Percentiles rank a stretch among this genome's conserved stretches.
These are phyloP conservation scores for Chymomyza amoena DNA, from an alignment of 2,888 invertebrate genomes.

Conservation along the genomic window DNA sequence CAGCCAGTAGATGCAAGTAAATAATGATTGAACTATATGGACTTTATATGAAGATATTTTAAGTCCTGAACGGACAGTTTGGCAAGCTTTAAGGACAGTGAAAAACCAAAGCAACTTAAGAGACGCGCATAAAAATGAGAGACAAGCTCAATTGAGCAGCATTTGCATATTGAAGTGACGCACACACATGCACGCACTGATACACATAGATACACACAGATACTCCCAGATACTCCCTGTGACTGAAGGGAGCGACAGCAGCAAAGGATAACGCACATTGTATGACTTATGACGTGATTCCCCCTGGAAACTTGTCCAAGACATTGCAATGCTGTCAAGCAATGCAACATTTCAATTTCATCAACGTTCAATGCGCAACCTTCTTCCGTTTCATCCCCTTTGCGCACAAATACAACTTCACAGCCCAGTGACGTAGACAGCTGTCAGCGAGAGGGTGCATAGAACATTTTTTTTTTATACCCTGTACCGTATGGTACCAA, in stretches of 20 bases:
- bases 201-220: conserved; percentile 1
- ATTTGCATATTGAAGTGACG: conserved; percentile 67
- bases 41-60: background rate
- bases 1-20: too few species aligned
- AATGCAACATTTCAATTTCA: conserved; percentile 38
- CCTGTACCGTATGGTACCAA: too few species aligned
- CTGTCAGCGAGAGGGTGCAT: background rate
- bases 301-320: background rate
- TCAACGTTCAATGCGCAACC: conserved; percentile 1
- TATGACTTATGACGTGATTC: conserved; percentile 59
- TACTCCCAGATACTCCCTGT: background rate
- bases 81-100: background rate
- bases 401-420: background rate
- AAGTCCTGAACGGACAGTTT: background rate
- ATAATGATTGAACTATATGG: background rate
- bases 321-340: conserved; percentile 7
- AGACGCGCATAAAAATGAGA: conserved; percentile 48
- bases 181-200: conserved; percentile 9
- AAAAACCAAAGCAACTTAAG: conserved; percentile 21
- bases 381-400: background rate
- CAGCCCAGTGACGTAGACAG: background rate
- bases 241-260: background rate
- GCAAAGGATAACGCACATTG: conserved; percentile 64
- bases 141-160: conserved; percentile 67
- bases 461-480: too few species aligned